A percentile compares a stretch with the other conserved stretches of the same genome.
Conservation (phyloP, 2,797 vertebrate genomes). For the Sebastes oblongus region DNA sequence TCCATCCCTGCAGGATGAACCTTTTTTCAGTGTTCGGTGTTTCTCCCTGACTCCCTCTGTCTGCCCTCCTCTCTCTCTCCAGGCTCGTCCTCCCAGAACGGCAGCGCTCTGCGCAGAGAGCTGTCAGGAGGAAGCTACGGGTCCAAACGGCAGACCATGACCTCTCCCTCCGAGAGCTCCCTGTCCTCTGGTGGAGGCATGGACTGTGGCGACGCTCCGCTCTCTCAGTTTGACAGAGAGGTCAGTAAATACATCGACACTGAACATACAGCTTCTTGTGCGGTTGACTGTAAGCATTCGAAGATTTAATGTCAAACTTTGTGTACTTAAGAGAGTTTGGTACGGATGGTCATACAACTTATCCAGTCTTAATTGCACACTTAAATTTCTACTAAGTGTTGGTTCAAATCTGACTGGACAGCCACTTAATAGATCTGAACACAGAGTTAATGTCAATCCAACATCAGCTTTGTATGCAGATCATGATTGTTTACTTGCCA, state of each 20-base stretch:
- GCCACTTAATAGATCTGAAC: background rate
- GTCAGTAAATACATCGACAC: constrained; percentile 73
- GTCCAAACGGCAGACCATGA: constrained; percentile 92
- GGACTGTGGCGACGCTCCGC: constrained; percentile 91
- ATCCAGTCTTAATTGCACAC: background rate
- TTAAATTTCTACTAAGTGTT: background rate
- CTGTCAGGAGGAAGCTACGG: constrained; percentile 91
- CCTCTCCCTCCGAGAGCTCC: constrained; percentile 96
- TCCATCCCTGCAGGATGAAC: background rate
- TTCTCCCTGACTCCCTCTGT: background rate
- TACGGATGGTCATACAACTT: background rate
- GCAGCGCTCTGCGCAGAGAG: constrained; percentile 92
- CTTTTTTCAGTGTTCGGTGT: background rate
- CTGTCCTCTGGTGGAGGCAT: constrained; percentile 95
- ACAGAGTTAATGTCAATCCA: constrained; percentile 11
- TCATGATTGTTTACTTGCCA: constrained; percentile 17
- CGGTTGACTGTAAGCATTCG: background rate
- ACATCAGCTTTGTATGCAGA: constrained; percentile 13
- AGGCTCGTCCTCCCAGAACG: constrained; percentile 95
- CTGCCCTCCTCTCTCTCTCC: background rate
- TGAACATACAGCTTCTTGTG: constrained; percentile 19
- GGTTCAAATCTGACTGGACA: background rate
- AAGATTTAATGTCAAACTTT: background rate
- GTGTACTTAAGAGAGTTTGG: background rate
- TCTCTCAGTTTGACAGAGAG: constrained; percentile 95